Evolutionary conservation across 2,888 invertebrate species (phyloP), one percentile per base, ranked within the genome.

Genomic region (Dichetophora obliterata): DNA sequence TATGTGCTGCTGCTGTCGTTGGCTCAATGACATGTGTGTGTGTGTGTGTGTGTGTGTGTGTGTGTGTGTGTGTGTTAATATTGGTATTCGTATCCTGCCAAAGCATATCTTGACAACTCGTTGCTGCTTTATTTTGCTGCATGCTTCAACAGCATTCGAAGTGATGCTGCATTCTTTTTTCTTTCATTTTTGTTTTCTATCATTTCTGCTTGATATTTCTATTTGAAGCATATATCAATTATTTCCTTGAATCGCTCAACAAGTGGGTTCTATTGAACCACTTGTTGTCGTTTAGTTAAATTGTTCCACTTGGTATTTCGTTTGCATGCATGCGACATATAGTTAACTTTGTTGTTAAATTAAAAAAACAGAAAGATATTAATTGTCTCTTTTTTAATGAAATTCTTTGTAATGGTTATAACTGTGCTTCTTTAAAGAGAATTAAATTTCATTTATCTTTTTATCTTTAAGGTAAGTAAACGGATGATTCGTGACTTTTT

Each of bases 211-310:
- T 59, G 31, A 61, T n/a, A n/a, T 8, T 74, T 74, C 43, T 22
- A 4, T 37, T 50, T 54, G 24, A 34, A 66, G n/a, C 22, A 43
- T 34, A 22, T 54, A 37, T 65, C 74, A 74, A 66, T 74, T 74
- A 74, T 54, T 43, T 54, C 37, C 34, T 22, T 54, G 74, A 66
- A 65, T 34, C 61, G 76, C 72, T 68, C 68, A 81, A 82, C 82
- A 75, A 77, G 77, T 77, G 68, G 68, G 31, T 57, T 63, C 75
- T 19, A 27, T 52, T 16, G 31, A 63, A 24, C 19, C 5, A 31
- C 24, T 31, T 63, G 22, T 68, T 19, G 37, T 19, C 14, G 22
- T 48, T 24, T 14, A 68, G 11, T 9, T 24, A 9, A n/a, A 14
- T 14, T n/a, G 24, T 27, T 14, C 8, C n/a, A n/a, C 27, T 50